Conservation (phyloP, 2,113 vertebrate genomes). For the Xiphophorus couchianus region DNA sequence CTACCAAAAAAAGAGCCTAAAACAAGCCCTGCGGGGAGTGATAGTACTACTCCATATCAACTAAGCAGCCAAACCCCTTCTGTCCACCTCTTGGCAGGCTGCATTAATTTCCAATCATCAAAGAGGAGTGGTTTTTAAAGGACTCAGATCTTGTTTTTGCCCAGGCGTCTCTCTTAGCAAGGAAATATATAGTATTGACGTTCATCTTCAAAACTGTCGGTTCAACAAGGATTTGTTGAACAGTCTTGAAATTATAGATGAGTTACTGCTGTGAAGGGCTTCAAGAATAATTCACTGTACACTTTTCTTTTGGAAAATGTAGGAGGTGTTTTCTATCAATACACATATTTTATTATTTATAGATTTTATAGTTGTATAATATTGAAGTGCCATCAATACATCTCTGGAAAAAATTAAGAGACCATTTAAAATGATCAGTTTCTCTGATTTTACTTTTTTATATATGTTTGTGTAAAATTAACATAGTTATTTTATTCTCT, state of each 20-base stretch:
- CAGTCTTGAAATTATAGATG: constrained; percentile 15
- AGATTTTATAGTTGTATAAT: too few species aligned
- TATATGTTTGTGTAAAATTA: too few species aligned
- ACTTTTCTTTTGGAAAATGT: background rate
- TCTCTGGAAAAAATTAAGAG: too few species aligned
- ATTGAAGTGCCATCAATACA: too few species aligned
- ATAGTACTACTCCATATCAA: constrained; percentile 45
- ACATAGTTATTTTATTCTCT: too few species aligned
- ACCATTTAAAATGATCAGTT: too few species aligned
- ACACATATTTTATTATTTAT: too few species aligned
- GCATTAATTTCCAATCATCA: constrained; percentile 50
- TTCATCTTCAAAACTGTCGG: constrained; percentile 34
- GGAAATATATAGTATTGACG: constrained; percentile 17
- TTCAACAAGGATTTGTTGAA: constrained; percentile 37
- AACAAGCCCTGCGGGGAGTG: constrained; percentile 40
- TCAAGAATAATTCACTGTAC: background rate
- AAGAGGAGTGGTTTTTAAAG: constrained; percentile 55
- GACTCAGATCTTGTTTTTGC: constrained; percentile 35
- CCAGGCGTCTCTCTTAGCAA: constrained; percentile 19
- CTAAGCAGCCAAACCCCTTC: constrained; percentile 31
- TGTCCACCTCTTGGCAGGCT: constrained; percentile 37
- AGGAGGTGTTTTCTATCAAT: background rate
- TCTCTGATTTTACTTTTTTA: too few species aligned
- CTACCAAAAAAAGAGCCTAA: constrained; percentile 37
- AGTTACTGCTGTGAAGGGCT: constrained; percentile 5